Conservation (phyloP, 1,140 invertebrate species). For the Hesperophylax magnus region DNA sequence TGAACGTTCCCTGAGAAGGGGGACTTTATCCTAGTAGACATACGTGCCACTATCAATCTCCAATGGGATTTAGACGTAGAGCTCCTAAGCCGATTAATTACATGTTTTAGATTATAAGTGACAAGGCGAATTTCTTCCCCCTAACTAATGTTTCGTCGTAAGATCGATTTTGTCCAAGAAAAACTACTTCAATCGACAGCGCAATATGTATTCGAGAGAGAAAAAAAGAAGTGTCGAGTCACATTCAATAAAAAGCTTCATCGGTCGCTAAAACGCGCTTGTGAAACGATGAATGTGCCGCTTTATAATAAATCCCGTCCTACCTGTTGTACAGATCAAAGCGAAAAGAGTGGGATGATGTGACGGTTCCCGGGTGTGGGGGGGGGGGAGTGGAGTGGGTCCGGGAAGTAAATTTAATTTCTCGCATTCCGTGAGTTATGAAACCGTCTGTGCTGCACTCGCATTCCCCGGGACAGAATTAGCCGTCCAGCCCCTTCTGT, state of each 20-base stretch:
- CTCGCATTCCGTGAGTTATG: conserved; percentile 27
- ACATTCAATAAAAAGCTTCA: too few relatives aligned
- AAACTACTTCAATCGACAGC: too few relatives aligned
- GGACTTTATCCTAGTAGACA: conserved; percentile 11
- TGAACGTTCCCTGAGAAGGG: conserved; percentile 12
- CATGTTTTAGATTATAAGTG: not conserved
- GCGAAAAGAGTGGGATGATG: too few relatives aligned
- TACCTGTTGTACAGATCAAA: too few relatives aligned
- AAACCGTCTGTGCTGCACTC: conserved; percentile 5
- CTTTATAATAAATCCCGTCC: too few relatives aligned
- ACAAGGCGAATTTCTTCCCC: not conserved
- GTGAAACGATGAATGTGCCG: too few relatives aligned
- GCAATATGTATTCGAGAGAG: too few relatives aligned
- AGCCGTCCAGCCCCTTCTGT: conserved; percentile 13
- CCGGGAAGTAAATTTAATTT: conserved; percentile 30
- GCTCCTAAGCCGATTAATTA: conserved; percentile 14
- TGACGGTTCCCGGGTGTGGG: too few relatives aligned
- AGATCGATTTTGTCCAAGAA: too few relatives aligned
- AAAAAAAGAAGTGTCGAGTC: too few relatives aligned
- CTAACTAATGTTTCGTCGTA: too few relatives aligned
- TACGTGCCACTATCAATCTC: conserved; percentile 22
- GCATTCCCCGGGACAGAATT: conserved; percentile 32
- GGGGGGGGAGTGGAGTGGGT: not conserved
- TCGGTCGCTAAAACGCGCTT: too few relatives aligned
- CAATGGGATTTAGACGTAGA: conserved; percentile 11